Conservation (phyloP, 2,888 invertebrate genomes). For the Oscheius sp. region DNA sequence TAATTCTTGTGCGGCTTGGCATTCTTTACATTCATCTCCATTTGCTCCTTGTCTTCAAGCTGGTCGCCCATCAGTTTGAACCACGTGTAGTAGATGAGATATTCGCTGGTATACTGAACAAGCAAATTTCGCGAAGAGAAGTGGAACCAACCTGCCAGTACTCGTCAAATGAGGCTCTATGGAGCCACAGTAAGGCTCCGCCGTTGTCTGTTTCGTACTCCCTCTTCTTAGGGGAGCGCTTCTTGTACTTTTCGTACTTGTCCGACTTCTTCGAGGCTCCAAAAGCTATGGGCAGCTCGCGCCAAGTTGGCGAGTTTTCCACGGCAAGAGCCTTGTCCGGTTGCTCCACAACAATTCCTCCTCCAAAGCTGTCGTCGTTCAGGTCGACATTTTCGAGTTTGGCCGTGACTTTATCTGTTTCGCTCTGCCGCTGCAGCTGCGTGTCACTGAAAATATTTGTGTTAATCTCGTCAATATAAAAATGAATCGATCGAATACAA, state of each 20-base stretch:
- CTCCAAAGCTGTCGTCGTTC: not conserved
- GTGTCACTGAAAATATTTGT: conserved; percentile 27
- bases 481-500: not conserved
- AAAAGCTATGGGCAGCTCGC: conserved; percentile 6
- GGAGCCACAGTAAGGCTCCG: conserved; percentile 15
- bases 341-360: conserved; percentile 7
- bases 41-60: conserved; percentile 17
- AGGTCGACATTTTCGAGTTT: conserved; percentile 11
- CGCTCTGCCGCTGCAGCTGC: conserved; percentile 27
- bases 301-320: conserved; percentile 3
- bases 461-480: not conserved
- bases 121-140: not conserved
- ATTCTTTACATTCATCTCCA: not conserved
- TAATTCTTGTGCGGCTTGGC: conserved; percentile 9
- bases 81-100: conserved; percentile 43
- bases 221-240: not conserved
- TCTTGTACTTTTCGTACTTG: not conserved
- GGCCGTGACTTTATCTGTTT: conserved; percentile 14
- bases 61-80: conserved; percentile 37
- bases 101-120: conserved; percentile 32
- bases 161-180: conserved; percentile 19
- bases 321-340: not conserved
- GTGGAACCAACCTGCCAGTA: conserved; percentile 29
- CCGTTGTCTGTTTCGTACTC: not conserved
- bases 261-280: conserved; percentile 10